Base-by-base conservation (phyloP, 2,888 invertebrate genomes). In the Orgyia antiqua region DNA sequence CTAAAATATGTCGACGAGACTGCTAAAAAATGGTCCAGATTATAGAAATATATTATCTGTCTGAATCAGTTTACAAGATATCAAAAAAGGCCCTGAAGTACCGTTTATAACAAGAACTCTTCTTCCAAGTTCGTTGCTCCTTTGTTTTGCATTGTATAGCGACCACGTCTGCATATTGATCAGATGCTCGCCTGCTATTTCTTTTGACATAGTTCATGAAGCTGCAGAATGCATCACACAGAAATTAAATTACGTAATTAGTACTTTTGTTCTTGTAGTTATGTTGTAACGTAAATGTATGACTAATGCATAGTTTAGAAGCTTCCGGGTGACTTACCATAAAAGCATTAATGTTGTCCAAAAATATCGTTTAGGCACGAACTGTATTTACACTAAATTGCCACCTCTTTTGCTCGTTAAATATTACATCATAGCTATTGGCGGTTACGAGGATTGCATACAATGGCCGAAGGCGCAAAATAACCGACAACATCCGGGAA, bases 81-180 rank as follows among this genome's bases (percentile, higher is more conserved):
- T 51, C 61, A 43, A 57, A 64, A 65, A 71, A 63, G 69, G 74
- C 49, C 39, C 48, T 61, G 57, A 46, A 48, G 51, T 54, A 57
- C 61, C 63, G 58, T 61, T 72, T 73, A 76, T 60, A 68, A 69
- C 74, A 68, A 69, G 71, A 64, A 65, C 65, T 71, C 71, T 77
- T 74, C 71, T 74, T 69, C 51, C 41, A 63, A 78, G 84, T 78
- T 83, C 83, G 73, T 70, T 80, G 84, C 72, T 63, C 83, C 53
- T 70, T 66, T 74, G 74, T 75, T 76, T 75, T 68, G 77, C 77
- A 73, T 71, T 58, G 64, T 58, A 58, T 45, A 38, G 57, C 58
- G 60, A 72, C 75, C 60, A 35, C 47, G 79, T 74, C 78, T 75
- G 84, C 79, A 83, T 83, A 69, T 60, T 72, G 71, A 82, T 72